Evolutionary conservation across 2,888 invertebrate genomes (phyloP).

Genomic region (Drosophila pseudotakahashii): DNA sequence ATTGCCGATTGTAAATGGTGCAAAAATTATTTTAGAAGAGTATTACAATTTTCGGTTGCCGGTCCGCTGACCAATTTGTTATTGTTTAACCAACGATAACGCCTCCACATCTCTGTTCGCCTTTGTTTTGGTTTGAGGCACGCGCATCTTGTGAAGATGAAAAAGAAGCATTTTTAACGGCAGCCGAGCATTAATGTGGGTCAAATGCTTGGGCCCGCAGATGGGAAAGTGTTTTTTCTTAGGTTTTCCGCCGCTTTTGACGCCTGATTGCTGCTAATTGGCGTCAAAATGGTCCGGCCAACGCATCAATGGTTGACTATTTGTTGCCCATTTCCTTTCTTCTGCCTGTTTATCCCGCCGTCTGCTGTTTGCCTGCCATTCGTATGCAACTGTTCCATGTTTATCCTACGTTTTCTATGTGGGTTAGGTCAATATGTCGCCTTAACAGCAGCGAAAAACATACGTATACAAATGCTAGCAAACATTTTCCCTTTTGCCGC

Average conservation of each 20-base stretch:
- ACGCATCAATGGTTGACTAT: conserved; percentile 44
- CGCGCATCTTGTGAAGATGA: conserved; percentile 37
- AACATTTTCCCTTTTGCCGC: conserved; percentile 20
- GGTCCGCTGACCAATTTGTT: not conserved
- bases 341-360: conserved; percentile 61
- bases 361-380: conserved; percentile 59
- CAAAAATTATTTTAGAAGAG: not conserved
- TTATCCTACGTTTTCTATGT: conserved; percentile 50
- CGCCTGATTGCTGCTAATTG: conserved; percentile 79
- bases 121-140: conserved; percentile 48
- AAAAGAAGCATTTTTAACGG: conserved; percentile 35
- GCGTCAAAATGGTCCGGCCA: conserved; percentile 72
- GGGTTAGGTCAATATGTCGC: conserved; percentile 68
- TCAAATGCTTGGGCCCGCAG: conserved; percentile 50
- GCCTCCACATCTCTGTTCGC: conserved; percentile 33
- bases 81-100: conserved; percentile 36
- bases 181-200: conserved; percentile 60
- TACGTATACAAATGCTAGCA: conserved; percentile 7
- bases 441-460: conserved; percentile 19
- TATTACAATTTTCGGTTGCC: not conserved
- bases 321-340: conserved; percentile 64
- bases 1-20: too few relatives aligned
- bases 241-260: conserved; percentile 59
- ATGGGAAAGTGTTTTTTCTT: conserved; percentile 68
- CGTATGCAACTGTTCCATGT: conserved; percentile 70